Evolutionary conservation across 2,888 invertebrate species (phyloP).

Genomic region (Clunio marinus): DNA sequence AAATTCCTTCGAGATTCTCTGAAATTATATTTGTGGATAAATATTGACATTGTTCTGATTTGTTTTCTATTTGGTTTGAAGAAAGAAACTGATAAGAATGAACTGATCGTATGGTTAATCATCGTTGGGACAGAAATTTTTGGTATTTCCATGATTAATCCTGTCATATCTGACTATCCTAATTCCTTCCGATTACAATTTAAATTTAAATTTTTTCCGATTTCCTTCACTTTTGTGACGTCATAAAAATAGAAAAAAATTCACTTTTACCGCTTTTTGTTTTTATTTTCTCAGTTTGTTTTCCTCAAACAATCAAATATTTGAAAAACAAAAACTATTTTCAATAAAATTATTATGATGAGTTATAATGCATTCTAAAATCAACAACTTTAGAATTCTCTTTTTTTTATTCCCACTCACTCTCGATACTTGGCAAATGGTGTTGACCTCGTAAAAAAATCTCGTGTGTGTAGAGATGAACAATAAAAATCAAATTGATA

Average conservation of each 20-base stretch:
- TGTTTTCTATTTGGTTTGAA: neutral
- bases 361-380: too few species aligned
- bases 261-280: neutral
- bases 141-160: too few species aligned
- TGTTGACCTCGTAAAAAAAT: slow-evolving; percentile 26
- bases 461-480: neutral
- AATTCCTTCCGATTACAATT: too few species aligned
- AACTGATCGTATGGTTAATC: neutral
- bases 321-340: neutral
- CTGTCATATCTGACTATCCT: too few species aligned
- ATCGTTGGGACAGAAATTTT: neutral
- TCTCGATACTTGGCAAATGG: neutral
- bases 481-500: neutral
- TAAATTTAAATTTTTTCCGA: too few species aligned
- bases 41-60: neutral
- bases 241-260: too few species aligned
- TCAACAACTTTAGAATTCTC: too few species aligned
- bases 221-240: too few species aligned
- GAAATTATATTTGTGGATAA: neutral
- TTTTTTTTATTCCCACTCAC: too few species aligned
- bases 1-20: slow-evolving; percentile 6
- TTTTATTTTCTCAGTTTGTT: neutral
- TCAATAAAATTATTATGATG: too few species aligned
- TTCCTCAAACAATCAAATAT: neutral
- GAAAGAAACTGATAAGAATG: too few species aligned